Evolutionary conservation across 2,113 vertebrate genomes (phyloP).

Genomic region (Esox niger): DNA sequence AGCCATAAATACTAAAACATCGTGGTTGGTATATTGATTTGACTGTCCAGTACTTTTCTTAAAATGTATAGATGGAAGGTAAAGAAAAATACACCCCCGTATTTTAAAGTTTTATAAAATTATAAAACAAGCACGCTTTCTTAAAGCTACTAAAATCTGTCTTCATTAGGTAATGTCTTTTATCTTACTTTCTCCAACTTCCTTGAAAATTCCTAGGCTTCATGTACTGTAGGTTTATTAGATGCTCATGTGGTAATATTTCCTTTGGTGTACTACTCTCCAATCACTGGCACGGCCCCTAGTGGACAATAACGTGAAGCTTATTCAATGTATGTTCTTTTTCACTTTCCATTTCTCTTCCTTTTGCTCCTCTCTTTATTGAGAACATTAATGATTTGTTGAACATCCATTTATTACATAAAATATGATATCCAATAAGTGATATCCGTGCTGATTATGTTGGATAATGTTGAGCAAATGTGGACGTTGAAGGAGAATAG

Average conservation of each 20-base stretch:
- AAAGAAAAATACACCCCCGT: neutral
- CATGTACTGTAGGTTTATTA: no score
- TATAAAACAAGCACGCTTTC: neutral
- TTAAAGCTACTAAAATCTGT: neutral
- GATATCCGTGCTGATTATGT: neutral
- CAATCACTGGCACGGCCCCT: slow-evolving; percentile 71
- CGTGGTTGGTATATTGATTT: neutral
- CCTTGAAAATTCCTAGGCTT: neutral
- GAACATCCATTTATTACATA: neutral
- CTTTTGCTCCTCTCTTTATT: neutral
- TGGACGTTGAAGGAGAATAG: neutral
- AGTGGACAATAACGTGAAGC: slow-evolving; percentile 58
- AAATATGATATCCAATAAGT: no score
- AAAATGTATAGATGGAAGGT: neutral
- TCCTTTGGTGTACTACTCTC: slow-evolving; percentile 14
- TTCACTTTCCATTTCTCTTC: slow-evolving; percentile 3
- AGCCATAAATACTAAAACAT: neutral
- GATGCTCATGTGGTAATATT: slow-evolving; percentile 12
- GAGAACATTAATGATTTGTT: no score
- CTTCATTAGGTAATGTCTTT: no score
- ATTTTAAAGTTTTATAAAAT: no score
- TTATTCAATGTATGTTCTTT: slow-evolving; percentile 15
- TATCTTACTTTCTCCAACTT: no score
- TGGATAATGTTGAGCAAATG: neutral
- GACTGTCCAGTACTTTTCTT: no score